Percentiles rank a stretch among this genome's conserved stretches.
Evolutionary conservation across 1,140 invertebrate genomes (phyloP).

Genomic region (Holotrichia oblita): DNA sequence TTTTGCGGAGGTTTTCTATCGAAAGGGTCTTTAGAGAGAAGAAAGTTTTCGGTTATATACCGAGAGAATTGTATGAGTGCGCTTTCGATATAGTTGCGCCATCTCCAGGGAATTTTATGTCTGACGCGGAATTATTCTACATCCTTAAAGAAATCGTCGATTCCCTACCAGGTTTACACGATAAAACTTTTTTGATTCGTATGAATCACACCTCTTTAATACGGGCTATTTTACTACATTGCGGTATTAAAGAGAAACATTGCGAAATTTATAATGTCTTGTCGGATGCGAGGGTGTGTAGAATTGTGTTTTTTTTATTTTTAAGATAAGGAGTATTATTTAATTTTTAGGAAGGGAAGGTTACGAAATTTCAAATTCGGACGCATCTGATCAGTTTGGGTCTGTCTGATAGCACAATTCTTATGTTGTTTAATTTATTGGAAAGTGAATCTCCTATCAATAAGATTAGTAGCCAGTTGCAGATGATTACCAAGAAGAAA

Average conservation of each 20-base stretch:
- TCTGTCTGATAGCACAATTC: constrained; percentile 75
- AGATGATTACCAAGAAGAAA: constrained; percentile 69
- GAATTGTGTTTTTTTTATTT: no score
- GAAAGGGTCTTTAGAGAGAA: constrained; percentile 88
- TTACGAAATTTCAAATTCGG: constrained; percentile 75
- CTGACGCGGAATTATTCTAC: constrained; percentile 87
- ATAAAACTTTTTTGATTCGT: constrained; percentile 77
- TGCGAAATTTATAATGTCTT: constrained; percentile 72
- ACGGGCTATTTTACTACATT: constrained; percentile 80
- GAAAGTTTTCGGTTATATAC: constrained; percentile 85
- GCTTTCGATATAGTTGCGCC: constrained; percentile 93
- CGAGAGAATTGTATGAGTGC: constrained; percentile 88
- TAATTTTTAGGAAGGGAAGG: constrained; percentile 67
- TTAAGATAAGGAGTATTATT: not conserved
- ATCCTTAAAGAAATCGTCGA: constrained; percentile 80
- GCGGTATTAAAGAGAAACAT: constrained; percentile 81
- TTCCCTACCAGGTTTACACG: constrained; percentile 73
- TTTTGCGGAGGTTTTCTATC: constrained; percentile 85
- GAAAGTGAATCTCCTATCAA: constrained; percentile 74
- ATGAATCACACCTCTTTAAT: constrained; percentile 87
- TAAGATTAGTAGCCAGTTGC: constrained; percentile 72
- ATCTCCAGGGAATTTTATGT: constrained; percentile 73
- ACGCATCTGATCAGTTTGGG: constrained; percentile 74
- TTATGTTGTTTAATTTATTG: constrained; percentile 75
- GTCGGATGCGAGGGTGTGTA: constrained; percentile 44